Evolutionary conservation across 1,140 invertebrate genomes (phyloP).

Genomic region (Triops cancriformis): DNA sequence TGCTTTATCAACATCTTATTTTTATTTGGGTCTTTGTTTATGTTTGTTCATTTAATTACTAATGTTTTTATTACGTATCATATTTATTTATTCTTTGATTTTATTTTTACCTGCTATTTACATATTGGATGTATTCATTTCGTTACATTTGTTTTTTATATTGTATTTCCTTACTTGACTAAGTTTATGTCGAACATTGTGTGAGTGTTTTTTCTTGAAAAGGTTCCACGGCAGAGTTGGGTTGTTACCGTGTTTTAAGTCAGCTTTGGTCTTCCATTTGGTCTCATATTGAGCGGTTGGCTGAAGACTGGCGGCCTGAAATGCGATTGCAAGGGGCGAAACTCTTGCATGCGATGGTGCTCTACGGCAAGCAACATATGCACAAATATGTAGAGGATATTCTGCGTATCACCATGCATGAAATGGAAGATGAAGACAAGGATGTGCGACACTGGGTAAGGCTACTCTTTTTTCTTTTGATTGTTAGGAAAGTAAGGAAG

Average conservation of each 20-base stretch:
- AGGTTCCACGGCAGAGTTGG: neutral
- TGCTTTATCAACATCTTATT: too few relatives aligned
- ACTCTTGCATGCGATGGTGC: neutral
- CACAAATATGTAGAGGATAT: neutral
- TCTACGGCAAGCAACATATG: neutral
- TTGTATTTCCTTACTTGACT: too few relatives aligned
- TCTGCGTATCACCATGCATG: neutral
- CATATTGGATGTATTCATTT: too few relatives aligned
- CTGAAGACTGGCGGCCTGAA: neutral
- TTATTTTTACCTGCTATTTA: too few relatives aligned
- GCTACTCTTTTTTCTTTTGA: neutral
- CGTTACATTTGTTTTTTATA: too few relatives aligned
- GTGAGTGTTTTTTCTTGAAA: neutral
- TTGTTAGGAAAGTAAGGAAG: neutral
- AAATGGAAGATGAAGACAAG: slow-evolving; percentile 7
- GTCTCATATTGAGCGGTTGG: neutral
- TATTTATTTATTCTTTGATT: too few relatives aligned
- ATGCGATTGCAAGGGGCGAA: neutral
- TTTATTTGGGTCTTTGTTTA: too few relatives aligned
- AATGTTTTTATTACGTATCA: too few relatives aligned
- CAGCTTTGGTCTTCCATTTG: neutral
- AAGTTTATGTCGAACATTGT: too few relatives aligned
- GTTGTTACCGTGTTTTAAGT: neutral
- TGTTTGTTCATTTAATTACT: too few relatives aligned
- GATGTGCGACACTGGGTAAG: neutral